These are phyloP conservation scores for Lepeophtheirus nordmannii DNA, from an alignment of 2,888 invertebrate genomes.

Conservation along the genomic window DNA sequence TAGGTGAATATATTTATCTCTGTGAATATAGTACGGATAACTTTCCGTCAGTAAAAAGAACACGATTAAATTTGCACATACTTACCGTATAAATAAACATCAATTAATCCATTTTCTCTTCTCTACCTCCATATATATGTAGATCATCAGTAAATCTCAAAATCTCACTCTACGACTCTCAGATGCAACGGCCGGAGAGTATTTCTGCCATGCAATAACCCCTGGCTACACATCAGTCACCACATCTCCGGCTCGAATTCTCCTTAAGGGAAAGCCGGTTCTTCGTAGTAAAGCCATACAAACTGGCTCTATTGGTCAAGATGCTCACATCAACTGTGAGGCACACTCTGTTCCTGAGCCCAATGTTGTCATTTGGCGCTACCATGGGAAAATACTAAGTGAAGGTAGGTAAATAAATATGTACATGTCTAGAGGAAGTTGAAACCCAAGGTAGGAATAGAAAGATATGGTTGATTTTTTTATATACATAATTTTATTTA, in stretches of 20 bases:
- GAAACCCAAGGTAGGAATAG: too few species aligned
- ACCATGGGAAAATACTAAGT: background rate
- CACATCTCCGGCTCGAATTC: slow-evolving; percentile 1
- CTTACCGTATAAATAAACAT: too few species aligned
- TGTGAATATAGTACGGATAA: too few species aligned
- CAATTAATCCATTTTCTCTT: too few species aligned
- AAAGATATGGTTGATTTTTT: too few species aligned
- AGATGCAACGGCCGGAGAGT: slow-evolving; percentile 2
- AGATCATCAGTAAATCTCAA: slow-evolving; percentile 6
- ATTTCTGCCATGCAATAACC: slow-evolving; percentile 11
- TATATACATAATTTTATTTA: too few species aligned
- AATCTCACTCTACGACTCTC: slow-evolving; percentile 3
- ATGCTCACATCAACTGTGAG: slow-evolving; percentile 16
- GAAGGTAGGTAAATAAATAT: slow-evolving; percentile 13
- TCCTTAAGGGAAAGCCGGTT: background rate
- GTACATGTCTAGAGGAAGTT: background rate
- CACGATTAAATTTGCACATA: too few species aligned
- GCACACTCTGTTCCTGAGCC: slow-evolving; percentile 13
- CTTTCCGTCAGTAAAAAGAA: too few species aligned
- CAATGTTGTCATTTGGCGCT: slow-evolving; percentile 6
- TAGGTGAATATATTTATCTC: too few species aligned
- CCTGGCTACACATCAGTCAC: slow-evolving; percentile 12
- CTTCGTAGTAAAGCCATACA: background rate
- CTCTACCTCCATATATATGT: background rate
- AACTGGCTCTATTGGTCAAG: background rate